Evolutionary conservation across 2,113 vertebrate genomes (phyloP), one percentile per base, ranked within the genome.

Genomic region (Saccopteryx leptura): DNA sequence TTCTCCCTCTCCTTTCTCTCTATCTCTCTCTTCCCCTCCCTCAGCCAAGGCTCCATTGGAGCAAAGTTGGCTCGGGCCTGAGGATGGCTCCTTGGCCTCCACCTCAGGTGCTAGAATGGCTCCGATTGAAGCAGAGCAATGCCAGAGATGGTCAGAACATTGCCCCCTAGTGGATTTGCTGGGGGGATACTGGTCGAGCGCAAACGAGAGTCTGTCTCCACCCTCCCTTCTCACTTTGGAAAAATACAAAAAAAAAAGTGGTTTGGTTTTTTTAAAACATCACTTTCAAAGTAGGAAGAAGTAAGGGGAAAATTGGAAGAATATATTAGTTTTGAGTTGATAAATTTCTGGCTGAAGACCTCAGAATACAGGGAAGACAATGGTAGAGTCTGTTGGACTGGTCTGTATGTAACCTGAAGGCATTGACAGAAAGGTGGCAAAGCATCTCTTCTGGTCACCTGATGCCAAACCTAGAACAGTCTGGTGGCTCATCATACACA

Each of bases 251-350:
- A 39, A 39, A 39, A 31, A n/a, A 87, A 48, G 54, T 60, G 17
- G 56, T 31, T 66, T 58, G 31, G 50, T 19, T 75, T 48, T 75
- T 60, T 12, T 13, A 17, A 88, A 50, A 23, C 46, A 74, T 56
- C 60, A 31, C 69, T 76, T 76, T 92, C 48, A 76, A 65, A 56
- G 80, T 54, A 84, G 58, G n/a, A 92, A 21, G 54, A 91, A 91
- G 88, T n/a, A 90, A 75, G 33, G 52, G 3, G 12, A 13, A 81
- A 14, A 46, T 74, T n/a, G 74, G 48, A 92, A 65, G 80, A 65
- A 54, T 26, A n/a, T 2, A 65, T 17, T 18, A 83, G 23, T 19
- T 74, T 83, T 33, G n/a, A 56, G 26, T 5, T 84, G 81, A 50
- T 75, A 24, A 76, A 58, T 48, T 93, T 86, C 71, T 50, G 15